Conservation (phyloP, 2,888 invertebrate species). For the Schizaphis graminum region DNA sequence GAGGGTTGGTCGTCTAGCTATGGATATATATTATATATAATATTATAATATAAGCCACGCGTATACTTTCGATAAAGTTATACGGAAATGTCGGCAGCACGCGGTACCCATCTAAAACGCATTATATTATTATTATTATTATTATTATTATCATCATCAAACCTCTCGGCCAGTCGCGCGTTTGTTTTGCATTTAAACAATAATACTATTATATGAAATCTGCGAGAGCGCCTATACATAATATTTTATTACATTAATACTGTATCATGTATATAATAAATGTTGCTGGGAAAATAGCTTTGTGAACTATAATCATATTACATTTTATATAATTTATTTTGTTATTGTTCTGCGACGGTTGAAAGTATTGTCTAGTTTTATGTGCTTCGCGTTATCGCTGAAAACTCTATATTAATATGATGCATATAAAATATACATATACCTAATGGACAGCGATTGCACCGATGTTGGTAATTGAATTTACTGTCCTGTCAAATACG, state of each 20-base stretch:
- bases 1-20: background rate
- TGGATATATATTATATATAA: background rate
- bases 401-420: background rate
- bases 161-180: background rate
- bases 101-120: background rate
- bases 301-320: background rate
- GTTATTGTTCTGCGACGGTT: background rate
- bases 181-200: background rate
- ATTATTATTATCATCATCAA: background rate
- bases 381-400: background rate
- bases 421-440: background rate
- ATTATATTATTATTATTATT: slow-evolving; percentile 7
- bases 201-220: background rate
- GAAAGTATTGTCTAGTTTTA: background rate
- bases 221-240: background rate
- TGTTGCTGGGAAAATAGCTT: background rate
- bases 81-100: background rate
- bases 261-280: background rate
- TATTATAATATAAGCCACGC: background rate
- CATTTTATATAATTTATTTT: background rate
- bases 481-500: background rate
- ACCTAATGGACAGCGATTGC: background rate
- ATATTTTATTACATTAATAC: background rate
- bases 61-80: background rate
- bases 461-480: background rate